Conservation (phyloP, 1,140 invertebrate genomes). For the Oryctes rhinoceros region DNA sequence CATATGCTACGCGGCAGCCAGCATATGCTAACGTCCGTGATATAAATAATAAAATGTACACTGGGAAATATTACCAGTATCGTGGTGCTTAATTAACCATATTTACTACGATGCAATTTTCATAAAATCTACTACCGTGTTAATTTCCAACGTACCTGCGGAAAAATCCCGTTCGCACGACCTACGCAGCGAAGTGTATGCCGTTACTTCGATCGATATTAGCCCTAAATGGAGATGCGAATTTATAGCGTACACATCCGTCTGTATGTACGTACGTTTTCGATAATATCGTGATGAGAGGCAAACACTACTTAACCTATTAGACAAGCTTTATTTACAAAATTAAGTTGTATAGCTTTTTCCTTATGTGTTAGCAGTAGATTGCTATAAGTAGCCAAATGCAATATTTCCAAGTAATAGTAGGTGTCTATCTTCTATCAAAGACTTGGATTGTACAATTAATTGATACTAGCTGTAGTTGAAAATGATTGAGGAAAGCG, state of each 20-base stretch:
- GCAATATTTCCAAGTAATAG: too few relatives aligned
- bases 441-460: too few relatives aligned
- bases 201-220: constrained; percentile 7
- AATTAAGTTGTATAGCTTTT: too few relatives aligned
- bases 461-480: too few relatives aligned
- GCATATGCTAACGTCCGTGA: neutral
- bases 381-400: too few relatives aligned
- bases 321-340: too few relatives aligned
- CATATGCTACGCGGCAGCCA: neutral
- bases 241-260: neutral
- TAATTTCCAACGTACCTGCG: constrained; percentile 4
- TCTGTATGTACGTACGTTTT: neutral
- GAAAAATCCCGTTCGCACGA: constrained; percentile 13
- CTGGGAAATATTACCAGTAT: constrained; percentile 3
- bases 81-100: constrained; percentile 4
- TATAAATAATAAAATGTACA: neutral
- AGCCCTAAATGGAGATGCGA: neutral
- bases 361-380: too few relatives aligned
- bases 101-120: neutral
- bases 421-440: too few relatives aligned
- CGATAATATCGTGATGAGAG: neutral
- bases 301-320: neutral
- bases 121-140: constrained; percentile 10
- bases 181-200: neutral
- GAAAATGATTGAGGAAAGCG: too few relatives aligned